Evolutionary conservation across 2,113 vertebrate genomes (phyloP).

Genomic region (Trogon melanurus): DNA sequence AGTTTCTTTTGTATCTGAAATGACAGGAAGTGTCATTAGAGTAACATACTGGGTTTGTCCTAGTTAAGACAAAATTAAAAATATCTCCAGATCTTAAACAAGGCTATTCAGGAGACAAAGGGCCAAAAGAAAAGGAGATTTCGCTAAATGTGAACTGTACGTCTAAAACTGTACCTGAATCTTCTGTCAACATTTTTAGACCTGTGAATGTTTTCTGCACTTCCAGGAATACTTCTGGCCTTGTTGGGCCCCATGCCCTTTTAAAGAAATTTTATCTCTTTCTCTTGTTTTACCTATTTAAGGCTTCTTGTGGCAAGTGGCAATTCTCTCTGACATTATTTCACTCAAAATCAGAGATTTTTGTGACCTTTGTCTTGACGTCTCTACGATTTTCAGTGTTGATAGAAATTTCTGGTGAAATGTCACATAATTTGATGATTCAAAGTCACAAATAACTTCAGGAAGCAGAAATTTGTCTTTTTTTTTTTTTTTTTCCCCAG

Average conservation of each 20-base stretch:
- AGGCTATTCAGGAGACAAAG: not conserved
- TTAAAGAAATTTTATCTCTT: not conserved
- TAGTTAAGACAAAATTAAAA: not conserved
- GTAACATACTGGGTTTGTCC: not conserved
- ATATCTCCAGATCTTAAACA: not conserved
- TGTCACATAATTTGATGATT: not conserved
- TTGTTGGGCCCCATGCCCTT: not conserved
- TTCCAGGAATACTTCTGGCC: not conserved
- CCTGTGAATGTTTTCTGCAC: not conserved
- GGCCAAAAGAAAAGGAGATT: not conserved
- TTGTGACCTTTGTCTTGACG: not conserved
- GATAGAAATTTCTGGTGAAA: not conserved
- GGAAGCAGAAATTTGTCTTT: not conserved
- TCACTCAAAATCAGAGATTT: not conserved
- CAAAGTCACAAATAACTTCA: rapidly evolving
- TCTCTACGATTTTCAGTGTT: not conserved
- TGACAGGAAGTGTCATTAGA: not conserved
- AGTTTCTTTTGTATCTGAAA: not conserved
- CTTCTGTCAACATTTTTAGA: not conserved
- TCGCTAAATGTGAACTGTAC: not conserved
- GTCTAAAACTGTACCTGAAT: not conserved
- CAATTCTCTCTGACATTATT: not conserved
- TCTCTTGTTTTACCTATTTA: not conserved
- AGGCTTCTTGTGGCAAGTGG: not conserved
- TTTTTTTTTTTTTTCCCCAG: not conserved